These are phyloP conservation scores for Calliphora vomitoria DNA, from an alignment of 2,888 invertebrate species.

Conservation along the genomic window DNA sequence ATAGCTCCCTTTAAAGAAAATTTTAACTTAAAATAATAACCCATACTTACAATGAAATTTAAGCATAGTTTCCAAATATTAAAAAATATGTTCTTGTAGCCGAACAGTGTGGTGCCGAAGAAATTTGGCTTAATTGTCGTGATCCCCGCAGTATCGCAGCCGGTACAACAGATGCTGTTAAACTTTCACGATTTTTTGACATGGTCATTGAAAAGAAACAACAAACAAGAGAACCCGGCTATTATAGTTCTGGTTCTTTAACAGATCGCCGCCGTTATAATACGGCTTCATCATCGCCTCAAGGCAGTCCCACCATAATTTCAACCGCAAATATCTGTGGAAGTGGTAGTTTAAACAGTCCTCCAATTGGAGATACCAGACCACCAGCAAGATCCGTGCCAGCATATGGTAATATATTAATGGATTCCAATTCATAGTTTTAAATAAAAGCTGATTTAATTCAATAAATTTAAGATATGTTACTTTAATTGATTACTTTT, in stretches of 20 bases:
- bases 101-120: constrained; percentile 96
- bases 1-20: neutral
- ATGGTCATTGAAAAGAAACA: constrained; percentile 87
- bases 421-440: constrained; percentile 50
- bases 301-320: constrained; percentile 30
- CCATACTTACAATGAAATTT: neutral
- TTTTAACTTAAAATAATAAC: neutral
- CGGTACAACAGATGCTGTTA: constrained; percentile 97
- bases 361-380: constrained; percentile 8
- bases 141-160: constrained; percentile 94
- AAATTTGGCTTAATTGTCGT: constrained; percentile 93
- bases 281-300: constrained; percentile 47
- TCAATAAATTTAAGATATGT: neutral
- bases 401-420: constrained; percentile 56
- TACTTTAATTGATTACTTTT: too few relatives aligned
- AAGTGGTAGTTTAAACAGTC: neutral
- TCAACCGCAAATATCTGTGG: constrained; percentile 24
- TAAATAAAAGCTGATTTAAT: neutral
- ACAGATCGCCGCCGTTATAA: constrained; percentile 71
- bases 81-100: constrained; percentile 85
- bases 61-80: too few relatives aligned
- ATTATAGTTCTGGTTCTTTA: constrained; percentile 69
- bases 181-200: constrained; percentile 97
- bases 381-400: constrained; percentile 7
- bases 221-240: constrained; percentile 77